Conservation (phyloP, 1,140 invertebrate genomes). For the Drosophila tsacasi region DNA sequence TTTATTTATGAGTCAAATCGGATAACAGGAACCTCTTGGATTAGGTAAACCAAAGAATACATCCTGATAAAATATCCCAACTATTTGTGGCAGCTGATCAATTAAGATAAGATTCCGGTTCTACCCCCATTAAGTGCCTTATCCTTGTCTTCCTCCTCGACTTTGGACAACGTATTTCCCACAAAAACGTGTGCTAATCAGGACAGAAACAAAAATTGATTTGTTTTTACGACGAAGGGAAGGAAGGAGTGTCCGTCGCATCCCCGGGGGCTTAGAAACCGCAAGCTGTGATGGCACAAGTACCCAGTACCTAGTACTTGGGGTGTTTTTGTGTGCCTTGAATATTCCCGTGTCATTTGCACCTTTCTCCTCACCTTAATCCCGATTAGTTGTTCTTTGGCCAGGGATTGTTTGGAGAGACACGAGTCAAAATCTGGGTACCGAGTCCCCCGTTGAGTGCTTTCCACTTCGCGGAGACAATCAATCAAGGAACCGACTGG, state of each 20-base stretch:
- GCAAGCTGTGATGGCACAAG: slow-evolving; percentile 25
- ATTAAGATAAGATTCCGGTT: slow-evolving; percentile 13
- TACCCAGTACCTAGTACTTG: slow-evolving; percentile 29
- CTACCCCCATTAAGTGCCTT: slow-evolving; percentile 3
- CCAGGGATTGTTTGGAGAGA: slow-evolving; percentile 29
- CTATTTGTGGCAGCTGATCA: slow-evolving; percentile 1
- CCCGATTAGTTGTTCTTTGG: slow-evolving; percentile 15
- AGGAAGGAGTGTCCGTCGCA: not conserved
- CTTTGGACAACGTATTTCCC: slow-evolving; percentile 11
- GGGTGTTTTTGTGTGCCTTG: slow-evolving; percentile 6
- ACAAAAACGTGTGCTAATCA: slow-evolving; percentile 17
- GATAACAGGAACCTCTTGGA: not conserved
- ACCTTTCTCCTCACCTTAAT: slow-evolving; percentile 29
- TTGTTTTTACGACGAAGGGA: slow-evolving; percentile 4
- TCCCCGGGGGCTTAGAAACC: slow-evolving; percentile 11
- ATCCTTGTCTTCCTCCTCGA: slow-evolving; percentile 22
- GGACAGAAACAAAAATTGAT: slow-evolving; percentile 24
- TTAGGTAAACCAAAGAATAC: too few relatives aligned
- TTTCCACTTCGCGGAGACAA: slow-evolving; percentile 18
- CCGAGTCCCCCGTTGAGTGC: not conserved
- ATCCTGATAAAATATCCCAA: not conserved
- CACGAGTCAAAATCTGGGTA: slow-evolving; percentile 38
- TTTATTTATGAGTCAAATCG: not conserved
- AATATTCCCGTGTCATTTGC: slow-evolving; percentile 17
- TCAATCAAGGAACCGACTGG: slow-evolving; percentile 15